Base-by-base conservation (phyloP, 2,797 vertebrate genomes). In the Carapus acus region DNA sequence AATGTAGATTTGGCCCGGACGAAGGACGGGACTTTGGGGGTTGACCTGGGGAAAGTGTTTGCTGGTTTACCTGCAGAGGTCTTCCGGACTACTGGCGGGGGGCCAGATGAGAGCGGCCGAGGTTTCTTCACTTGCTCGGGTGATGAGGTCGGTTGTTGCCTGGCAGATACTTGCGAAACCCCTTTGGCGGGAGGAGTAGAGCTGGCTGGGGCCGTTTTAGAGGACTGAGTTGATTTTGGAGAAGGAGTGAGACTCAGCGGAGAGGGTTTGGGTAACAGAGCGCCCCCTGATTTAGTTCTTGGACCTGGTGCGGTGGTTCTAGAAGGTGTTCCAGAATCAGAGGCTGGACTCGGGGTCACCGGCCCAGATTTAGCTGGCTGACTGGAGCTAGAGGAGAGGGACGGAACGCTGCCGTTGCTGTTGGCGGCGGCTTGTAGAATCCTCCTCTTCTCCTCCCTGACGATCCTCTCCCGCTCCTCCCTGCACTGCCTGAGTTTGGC, bases 401-500 rank as follows among this genome's bases (percentile, higher is more conserved):
- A 43, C 3, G 78, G 50, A 2, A 29, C 47, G 41, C 67, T 60
- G 57, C 65, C 46, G 59, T 71, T 60, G 62, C 70, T 77, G 20
- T 87, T 87, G 16, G 76, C 79, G 0, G 77, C 36, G 3, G 83
- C 82, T 54, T 86, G 88, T 29, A 94, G 81, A 43, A 92, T 87
- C 63, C 91, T 82, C n/a, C 90, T 83, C 69, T 93, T 96, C 72
- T 98, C 96, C 74, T 95, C 93, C 7, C 91, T 83, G 12, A 97
- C 82, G 15, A 97, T 94, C 78, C 90, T 81, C 76, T 97, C 94
- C 40, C 95, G 83, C 67, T 97, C 94, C 29, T 93, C 92, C 52
- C 90, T 84, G 85, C 96, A 98, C 70, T 94, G 91, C 77, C 91
- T 87, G 59, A 98, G 86, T 68, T 97, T 98, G 61, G 82, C 85